Evolutionary conservation across 2,797 vertebrate species (phyloP).

Genomic region (Masticophis lateralis): DNA sequence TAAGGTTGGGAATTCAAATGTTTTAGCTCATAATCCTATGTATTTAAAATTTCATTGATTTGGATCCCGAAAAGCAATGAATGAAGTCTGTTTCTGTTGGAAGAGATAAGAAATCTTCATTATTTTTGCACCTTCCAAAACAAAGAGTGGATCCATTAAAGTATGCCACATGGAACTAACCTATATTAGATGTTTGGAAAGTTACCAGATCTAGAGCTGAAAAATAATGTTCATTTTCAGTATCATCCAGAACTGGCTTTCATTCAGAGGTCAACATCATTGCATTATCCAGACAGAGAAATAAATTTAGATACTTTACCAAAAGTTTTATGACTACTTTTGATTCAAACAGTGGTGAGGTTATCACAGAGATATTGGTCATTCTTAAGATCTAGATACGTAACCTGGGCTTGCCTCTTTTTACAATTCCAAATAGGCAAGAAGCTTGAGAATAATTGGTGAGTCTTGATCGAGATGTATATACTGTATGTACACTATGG

Average conservation of each 20-base stretch:
- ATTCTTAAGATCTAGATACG: background rate
- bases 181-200: background rate
- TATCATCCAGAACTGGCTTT: background rate
- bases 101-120: background rate
- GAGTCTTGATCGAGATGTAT: background rate
- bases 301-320: background rate
- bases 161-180: background rate
- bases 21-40: background rate
- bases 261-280: background rate
- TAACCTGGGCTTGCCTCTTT: background rate
- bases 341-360: background rate
- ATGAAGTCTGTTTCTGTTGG: background rate
- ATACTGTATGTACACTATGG: too few species aligned
- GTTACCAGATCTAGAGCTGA: background rate
- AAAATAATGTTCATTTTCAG: background rate
- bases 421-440: background rate
- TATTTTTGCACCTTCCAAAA: background rate
- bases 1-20: background rate
- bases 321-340: background rate
- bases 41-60: background rate
- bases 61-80: background rate
- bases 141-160: background rate
- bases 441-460: background rate
- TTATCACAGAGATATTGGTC: background rate
- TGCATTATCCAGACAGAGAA: background rate